Evolutionary conservation across 2,797 vertebrate species (phyloP).

Genomic region (Labeo calbasu): DNA sequence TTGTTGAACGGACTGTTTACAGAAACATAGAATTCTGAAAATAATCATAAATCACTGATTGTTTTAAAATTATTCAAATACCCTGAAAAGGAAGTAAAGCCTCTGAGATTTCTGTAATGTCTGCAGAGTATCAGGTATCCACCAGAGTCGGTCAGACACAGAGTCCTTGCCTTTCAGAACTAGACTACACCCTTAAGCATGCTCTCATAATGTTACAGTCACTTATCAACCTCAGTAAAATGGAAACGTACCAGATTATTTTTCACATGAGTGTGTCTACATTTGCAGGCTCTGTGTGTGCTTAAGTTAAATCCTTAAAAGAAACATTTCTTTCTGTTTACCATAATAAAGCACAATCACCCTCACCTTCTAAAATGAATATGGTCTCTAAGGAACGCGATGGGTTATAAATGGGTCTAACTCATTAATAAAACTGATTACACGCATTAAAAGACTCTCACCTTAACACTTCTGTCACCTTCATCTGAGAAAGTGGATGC

Average conservation of each 20-base stretch:
- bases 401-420: conserved; percentile 33
- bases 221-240: background rate
- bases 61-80: background rate
- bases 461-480: conserved; percentile 38
- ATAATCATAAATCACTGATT: background rate
- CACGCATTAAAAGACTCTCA: conserved; percentile 9
- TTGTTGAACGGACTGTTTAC: background rate
- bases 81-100: conserved; percentile 15
- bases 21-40: background rate
- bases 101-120: conserved; percentile 21
- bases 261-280: background rate
- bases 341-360: background rate
- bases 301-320: background rate
- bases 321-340: background rate
- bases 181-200: conserved; percentile 37
- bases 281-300: background rate
- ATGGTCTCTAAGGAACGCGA: background rate
- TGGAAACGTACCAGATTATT: background rate
- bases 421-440: conserved; percentile 29
- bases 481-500: conserved; percentile 15
- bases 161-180: background rate
- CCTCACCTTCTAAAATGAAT: background rate
- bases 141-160: conserved; percentile 13
- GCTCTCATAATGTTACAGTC: conserved; percentile 7
- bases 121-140: conserved; percentile 36